A percentile compares a stretch with the other conserved stretches of the same genome.
phyloP scores from a whole-genome alignment of 2,113 vertebrate species.

The Ceyx margarethae region DNA sequence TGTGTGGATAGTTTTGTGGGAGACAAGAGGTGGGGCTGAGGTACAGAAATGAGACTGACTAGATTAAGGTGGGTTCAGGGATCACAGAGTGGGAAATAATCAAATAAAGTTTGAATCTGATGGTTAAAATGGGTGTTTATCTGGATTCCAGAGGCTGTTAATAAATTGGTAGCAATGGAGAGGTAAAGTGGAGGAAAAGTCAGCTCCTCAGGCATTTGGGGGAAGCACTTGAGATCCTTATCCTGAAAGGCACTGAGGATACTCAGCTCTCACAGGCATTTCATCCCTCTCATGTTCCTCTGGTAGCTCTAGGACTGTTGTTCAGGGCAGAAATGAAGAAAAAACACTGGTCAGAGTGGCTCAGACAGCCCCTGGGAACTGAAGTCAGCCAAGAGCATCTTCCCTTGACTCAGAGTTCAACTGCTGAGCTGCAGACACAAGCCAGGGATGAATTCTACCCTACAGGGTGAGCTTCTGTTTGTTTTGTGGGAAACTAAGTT shows the following conservation, averaged over 20 bases:
- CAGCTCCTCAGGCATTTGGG: neutral
- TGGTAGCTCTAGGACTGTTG: no score
- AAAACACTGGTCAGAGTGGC: neutral
- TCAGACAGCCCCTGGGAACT: neutral
- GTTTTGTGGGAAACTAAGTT: neutral
- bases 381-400: neutral
- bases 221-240: neutral
- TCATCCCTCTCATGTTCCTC: neutral
- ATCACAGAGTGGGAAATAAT: neutral
- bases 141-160: neutral
- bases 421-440: neutral
- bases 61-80: neutral
- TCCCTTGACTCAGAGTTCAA: neutral
- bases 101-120: neutral
- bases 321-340: neutral
- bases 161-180: neutral
- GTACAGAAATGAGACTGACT: neutral
- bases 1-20: neutral
- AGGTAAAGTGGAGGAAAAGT: neutral
- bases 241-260: neutral
- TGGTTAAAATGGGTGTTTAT: neutral
- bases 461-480: neutral
- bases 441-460: neutral
- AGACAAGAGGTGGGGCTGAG: neutral
- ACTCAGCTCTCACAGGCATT: neutral